Evolutionary conservation across 2,797 vertebrate genomes (phyloP), one percentile per base, ranked within the genome.

Genomic region (Paedocypris micromegethes): DNA sequence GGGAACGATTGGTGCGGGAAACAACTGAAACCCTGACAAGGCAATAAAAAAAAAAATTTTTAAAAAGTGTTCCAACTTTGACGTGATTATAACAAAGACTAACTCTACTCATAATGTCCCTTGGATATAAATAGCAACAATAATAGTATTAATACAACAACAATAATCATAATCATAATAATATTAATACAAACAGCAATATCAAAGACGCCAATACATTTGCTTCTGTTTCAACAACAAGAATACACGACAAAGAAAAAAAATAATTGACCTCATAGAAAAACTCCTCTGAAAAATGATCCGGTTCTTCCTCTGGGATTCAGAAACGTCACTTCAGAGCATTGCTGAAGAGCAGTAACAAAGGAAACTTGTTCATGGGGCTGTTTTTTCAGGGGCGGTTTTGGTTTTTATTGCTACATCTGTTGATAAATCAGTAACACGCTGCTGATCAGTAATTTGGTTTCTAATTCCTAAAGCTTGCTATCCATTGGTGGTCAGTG

Each of bases 91-190:
- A 88, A 89, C 83, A 80, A 90, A 79, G 79, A 85, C 74, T 86
- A 89, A 82, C 80, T 75, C 85, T 80, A 86, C 84, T 88, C 88
- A 89, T 53, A 90, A 89, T 86, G 86, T 90, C 89, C 88, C 90
- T 88, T 89, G 88, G 85, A 90, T 91, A 91, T 91, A 91, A 91
- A 91, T 90, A 85, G 78, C 74, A 90, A 88, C 76, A 78, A 80
- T 86, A 84, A 86, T 83, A 83, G 78, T 74, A 62, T n/a, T 83
- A 86, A 59, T 52, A 73, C 64, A 70, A 70, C 55, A 72, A 59
- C 45, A 74, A 44, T 64, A 76, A 38, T 63, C 71, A 70, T 61
- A 79, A 43, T 9, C 62, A 85, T n/a, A 68, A 50, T 44, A 74
- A 74, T 66, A 70, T 73, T 62, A 75, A 72, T 67, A 75, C 56